Percentiles rank a stretch among this genome's conserved stretches.
These are phyloP conservation scores for Chunga burmeisteri DNA, from an alignment of 2,113 vertebrate species.

Conservation along the genomic window DNA sequence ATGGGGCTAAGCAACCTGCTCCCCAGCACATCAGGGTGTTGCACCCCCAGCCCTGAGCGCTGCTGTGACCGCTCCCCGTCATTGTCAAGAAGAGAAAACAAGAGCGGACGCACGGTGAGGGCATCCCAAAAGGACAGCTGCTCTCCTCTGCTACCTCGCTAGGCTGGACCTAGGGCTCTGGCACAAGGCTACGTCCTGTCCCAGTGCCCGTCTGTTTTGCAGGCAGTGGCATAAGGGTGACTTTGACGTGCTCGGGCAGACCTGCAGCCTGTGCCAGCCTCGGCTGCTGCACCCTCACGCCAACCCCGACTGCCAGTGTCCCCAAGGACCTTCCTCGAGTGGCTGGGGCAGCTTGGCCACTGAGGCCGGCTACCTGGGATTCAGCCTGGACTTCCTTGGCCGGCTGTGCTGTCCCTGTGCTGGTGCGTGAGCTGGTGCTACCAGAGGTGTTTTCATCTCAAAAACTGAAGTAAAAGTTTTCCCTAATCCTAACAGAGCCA, in stretches of 20 bases:
- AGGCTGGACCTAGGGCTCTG: neutral
- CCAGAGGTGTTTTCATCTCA: neutral
- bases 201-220: accelerated
- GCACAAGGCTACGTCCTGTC: accelerated
- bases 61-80: accelerated
- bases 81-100: neutral
- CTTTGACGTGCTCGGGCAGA: neutral
- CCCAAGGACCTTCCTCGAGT: neutral
- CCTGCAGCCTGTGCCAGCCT: neutral
- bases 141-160: accelerated
- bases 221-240: neutral
- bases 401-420: neutral
- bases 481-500: neutral
- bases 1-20: neutral
- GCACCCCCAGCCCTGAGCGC: neutral
- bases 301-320: accelerated
- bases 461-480: accelerated
- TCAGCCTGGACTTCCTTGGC: neutral
- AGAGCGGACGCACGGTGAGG: accelerated
- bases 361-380: accelerated
- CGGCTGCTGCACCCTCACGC: accelerated
- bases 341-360: accelerated
- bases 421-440: neutral
- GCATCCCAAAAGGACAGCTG: neutral
- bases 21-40: neutral